These are phyloP conservation scores for Ectemnius cavifrons DNA, from an alignment of 2,888 invertebrate genomes.

Conservation along the genomic window DNA sequence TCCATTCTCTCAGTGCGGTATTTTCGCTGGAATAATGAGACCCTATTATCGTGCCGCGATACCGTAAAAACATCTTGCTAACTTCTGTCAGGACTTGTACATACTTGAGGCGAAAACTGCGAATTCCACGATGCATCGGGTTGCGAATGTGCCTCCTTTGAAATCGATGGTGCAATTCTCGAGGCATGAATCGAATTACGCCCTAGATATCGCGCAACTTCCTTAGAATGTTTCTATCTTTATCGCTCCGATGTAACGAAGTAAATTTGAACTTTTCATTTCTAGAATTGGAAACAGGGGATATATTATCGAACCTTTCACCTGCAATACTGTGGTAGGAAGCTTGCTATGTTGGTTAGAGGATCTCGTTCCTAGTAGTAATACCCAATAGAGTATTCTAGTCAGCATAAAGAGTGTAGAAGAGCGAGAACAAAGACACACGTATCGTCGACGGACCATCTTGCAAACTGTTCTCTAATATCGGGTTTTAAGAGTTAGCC, in stretches of 20 bases:
- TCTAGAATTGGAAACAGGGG: too few species aligned
- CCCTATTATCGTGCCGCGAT: constrained; percentile 14
- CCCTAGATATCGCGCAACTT: too few species aligned
- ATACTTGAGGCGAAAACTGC: not conserved
- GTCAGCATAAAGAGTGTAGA: constrained; percentile 20
- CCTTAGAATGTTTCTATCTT: too few species aligned
- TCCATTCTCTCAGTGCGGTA: constrained; percentile 15
- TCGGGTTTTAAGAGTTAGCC: constrained; percentile 34
- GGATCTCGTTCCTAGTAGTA: not conserved
- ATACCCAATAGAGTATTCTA: constrained; percentile 30
- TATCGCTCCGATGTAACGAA: too few species aligned
- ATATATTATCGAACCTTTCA: too few species aligned
- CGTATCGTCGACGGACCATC: constrained; percentile 32
- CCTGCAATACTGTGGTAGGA: too few species aligned
- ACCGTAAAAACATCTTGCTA: constrained; percentile 11
- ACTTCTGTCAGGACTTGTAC: constrained; percentile 6
- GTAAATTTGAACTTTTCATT: too few species aligned
- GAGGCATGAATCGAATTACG: too few species aligned
- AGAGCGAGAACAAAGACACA: constrained; percentile 44
- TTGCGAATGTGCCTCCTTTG: too few species aligned
- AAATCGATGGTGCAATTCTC: too few species aligned
- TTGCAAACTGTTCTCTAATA: constrained; percentile 33
- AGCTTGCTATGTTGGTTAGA: too few species aligned
- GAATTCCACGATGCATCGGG: not conserved
- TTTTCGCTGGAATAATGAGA: constrained; percentile 20